Conservation (phyloP, 2,113 vertebrate genomes). For the Monarcha castaneiventris region DNA sequence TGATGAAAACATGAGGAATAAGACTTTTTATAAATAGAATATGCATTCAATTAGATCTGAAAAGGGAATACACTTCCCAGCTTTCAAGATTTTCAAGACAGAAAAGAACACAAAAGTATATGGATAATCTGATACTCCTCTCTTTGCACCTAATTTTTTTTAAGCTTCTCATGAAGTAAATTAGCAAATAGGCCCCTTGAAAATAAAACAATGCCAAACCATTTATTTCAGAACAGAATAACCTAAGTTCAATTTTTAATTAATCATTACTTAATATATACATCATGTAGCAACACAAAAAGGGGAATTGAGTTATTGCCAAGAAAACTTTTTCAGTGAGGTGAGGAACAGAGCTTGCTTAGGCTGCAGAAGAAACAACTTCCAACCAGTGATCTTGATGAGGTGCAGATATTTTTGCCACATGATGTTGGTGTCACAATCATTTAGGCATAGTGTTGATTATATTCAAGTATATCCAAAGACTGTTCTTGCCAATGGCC, state of each 20-base stretch:
- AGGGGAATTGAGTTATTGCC: not conserved
- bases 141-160: not conserved
- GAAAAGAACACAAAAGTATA: not conserved
- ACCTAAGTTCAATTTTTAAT: not conserved
- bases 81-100: not conserved
- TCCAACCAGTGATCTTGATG: not conserved
- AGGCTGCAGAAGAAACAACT: not conserved
- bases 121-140: not conserved
- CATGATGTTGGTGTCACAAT: not conserved
- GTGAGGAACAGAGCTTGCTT: fast-evolving
- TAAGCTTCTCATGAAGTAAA: not conserved
- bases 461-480: not conserved
- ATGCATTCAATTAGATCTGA: not conserved
- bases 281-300: not conserved
- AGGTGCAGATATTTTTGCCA: not conserved
- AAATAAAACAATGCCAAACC: not conserved
- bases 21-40: not conserved
- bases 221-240: not conserved
- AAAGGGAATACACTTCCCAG: fast-evolving
- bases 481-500: not conserved
- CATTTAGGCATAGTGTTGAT: not conserved
- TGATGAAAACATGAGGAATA: not conserved
- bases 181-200: not conserved
- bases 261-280: not conserved
- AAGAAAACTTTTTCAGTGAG: not conserved